phyloP scores from a whole-genome alignment of 1,140 invertebrate species.

The Asobara japonica region DNA sequence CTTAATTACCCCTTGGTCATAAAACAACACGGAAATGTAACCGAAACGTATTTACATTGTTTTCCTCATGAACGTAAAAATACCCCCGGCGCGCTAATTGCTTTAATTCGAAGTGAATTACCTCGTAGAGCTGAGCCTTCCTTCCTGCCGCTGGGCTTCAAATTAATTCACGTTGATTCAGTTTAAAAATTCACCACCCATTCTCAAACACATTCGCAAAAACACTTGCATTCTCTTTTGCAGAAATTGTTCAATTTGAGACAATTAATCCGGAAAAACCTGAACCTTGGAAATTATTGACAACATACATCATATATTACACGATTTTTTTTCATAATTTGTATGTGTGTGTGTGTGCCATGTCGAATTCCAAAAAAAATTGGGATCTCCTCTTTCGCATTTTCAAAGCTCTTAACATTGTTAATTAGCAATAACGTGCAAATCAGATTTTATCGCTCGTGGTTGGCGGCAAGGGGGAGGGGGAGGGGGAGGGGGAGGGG shows the following conservation, averaged over 20 bases:
- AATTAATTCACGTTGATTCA: constrained; percentile 49
- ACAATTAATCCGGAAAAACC: no score
- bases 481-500: neutral
- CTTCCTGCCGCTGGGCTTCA: constrained; percentile 46
- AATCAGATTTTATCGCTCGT: neutral
- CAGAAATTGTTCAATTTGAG: no score
- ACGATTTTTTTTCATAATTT: no score
- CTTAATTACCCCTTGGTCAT: neutral
- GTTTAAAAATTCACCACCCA: constrained; percentile 20
- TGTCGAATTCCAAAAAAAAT: neutral
- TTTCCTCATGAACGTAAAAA: constrained; percentile 14
- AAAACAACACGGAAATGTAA: constrained; percentile 6
- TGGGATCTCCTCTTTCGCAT: neutral
- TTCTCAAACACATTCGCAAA: constrained; percentile 27
- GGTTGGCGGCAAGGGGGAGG: neutral
- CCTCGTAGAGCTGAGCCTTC: constrained; percentile 48
- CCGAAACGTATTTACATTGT: constrained; percentile 15
- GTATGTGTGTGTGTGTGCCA: no score
- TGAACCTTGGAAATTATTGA: no score
- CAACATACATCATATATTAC: no score
- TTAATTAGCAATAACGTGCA: constrained; percentile 15
- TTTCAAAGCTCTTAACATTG: neutral
- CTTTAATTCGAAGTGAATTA: constrained; percentile 53
- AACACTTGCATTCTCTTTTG: no score
- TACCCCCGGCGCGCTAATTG: constrained; percentile 40